Conservation (phyloP, 2,888 invertebrate genomes). For the Nipponacmea schrenckii region DNA sequence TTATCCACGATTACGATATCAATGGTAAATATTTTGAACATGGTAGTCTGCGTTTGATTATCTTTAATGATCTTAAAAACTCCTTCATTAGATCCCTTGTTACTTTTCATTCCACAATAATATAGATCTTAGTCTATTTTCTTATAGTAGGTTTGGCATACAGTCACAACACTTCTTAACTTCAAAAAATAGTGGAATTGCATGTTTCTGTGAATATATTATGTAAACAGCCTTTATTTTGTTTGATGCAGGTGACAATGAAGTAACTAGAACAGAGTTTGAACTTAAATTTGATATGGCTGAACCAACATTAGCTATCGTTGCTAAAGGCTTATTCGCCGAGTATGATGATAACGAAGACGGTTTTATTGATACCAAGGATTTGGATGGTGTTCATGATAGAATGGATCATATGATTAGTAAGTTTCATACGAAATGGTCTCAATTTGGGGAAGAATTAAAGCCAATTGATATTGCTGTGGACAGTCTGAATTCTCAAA, state of each 20-base stretch:
- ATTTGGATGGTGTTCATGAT: slow-evolving; percentile 14
- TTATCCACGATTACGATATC: slow-evolving; percentile 15
- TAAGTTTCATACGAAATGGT: background rate
- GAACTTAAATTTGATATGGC: slow-evolving; percentile 15
- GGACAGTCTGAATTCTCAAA: no score
- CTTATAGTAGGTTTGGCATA: no score
- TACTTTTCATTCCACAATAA: no score
- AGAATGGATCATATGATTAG: slow-evolving; percentile 14
- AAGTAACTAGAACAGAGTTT: slow-evolving; percentile 12
- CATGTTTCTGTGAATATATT: no score
- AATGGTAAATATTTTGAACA: slow-evolving; percentile 14
- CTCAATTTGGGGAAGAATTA: no score
- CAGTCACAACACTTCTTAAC: no score
- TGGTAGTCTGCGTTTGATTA: background rate
- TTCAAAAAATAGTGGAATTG: no score
- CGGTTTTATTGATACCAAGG: slow-evolving; percentile 13
- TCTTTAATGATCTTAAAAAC: background rate
- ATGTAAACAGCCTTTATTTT: no score
- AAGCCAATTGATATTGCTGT: no score
- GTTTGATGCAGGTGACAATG: slow-evolving; percentile 5
- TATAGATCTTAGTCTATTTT: no score
- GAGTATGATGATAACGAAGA: slow-evolving; percentile 19
- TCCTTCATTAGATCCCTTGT: no score
- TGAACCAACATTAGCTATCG: slow-evolving; percentile 15
- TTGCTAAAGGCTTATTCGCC: slow-evolving; percentile 11